Evolutionary conservation across 2,888 invertebrate genomes (phyloP).

Genomic region (Cerastoderma edule): DNA sequence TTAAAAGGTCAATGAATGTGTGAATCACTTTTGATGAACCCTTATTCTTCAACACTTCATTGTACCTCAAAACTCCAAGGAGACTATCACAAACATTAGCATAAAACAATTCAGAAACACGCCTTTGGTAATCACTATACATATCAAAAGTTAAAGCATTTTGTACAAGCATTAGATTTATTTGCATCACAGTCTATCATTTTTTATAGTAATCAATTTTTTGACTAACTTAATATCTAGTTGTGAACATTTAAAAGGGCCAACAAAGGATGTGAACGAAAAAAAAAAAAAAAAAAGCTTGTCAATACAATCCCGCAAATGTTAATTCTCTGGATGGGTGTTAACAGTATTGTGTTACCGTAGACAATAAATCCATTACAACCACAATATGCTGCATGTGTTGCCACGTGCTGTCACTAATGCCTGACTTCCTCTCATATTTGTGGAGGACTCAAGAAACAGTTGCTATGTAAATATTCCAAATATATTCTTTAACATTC

Average conservation of each 20-base stretch:
- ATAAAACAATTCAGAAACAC: too few relatives aligned
- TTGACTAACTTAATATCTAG: neutral
- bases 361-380: conserved; percentile 19
- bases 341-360: conserved; percentile 15
- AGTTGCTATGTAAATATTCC: neutral
- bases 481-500: neutral
- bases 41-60: too few relatives aligned
- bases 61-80: too few relatives aligned
- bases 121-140: too few relatives aligned
- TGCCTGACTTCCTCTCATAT: neutral
- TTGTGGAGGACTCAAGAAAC: neutral
- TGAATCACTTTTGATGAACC: too few relatives aligned
- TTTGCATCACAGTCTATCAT: too few relatives aligned
- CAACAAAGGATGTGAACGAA: neutral
- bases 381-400: conserved; percentile 6
- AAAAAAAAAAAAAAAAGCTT: too few relatives aligned
- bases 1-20: too few relatives aligned
- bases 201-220: too few relatives aligned
- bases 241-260: neutral
- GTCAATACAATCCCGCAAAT: neutral
- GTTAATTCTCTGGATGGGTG: conserved; percentile 3
- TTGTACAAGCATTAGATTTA: too few relatives aligned
- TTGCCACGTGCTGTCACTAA: conserved; percentile 10
- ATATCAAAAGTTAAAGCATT: too few relatives aligned
- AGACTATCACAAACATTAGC: too few relatives aligned